Percentiles rank a stretch among this genome's conserved stretches.
phyloP scores from a whole-genome alignment of 37 sponge, comb jelly and placozoan genomes.

The Oscarella lobularis region DNA sequence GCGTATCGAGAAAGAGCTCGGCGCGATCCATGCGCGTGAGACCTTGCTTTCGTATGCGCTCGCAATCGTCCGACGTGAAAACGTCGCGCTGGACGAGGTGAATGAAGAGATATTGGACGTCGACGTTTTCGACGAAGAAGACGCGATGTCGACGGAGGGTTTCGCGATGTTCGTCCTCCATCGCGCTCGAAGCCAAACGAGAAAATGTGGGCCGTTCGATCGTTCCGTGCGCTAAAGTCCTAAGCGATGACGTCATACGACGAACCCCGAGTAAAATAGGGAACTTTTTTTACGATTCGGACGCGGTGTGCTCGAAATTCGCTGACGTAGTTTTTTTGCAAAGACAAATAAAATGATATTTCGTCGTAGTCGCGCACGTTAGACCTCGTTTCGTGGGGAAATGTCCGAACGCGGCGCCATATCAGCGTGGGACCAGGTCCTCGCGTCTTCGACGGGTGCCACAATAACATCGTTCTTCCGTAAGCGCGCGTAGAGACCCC shows the following conservation, averaged over 20 bases:
- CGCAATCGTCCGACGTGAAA: background rate
- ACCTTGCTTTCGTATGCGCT: background rate
- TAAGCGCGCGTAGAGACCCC: background rate
- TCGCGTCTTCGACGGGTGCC: conserved; percentile 65
- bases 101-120: background rate
- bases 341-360: too few species aligned
- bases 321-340: too few species aligned
- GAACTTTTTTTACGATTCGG: too few species aligned
- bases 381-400: too few species aligned
- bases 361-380: too few species aligned
- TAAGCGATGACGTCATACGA: too few species aligned
- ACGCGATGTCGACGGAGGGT: background rate
- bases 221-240: too few species aligned
- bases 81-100: background rate
- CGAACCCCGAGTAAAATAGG: too few species aligned
- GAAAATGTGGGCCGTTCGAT: too few species aligned
- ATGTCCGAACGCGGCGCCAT: conserved; percentile 4
- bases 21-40: background rate
- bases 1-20: background rate
- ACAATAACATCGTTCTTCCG: conserved; percentile 31
- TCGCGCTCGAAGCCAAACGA: too few species aligned
- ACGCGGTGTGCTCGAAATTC: too few species aligned
- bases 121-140: conserved; percentile 1
- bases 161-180: background rate
- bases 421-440: conserved; percentile 41